phyloP scores from a whole-genome alignment of 2,888 invertebrate genomes.

The Hypomecis atomaria region DNA sequence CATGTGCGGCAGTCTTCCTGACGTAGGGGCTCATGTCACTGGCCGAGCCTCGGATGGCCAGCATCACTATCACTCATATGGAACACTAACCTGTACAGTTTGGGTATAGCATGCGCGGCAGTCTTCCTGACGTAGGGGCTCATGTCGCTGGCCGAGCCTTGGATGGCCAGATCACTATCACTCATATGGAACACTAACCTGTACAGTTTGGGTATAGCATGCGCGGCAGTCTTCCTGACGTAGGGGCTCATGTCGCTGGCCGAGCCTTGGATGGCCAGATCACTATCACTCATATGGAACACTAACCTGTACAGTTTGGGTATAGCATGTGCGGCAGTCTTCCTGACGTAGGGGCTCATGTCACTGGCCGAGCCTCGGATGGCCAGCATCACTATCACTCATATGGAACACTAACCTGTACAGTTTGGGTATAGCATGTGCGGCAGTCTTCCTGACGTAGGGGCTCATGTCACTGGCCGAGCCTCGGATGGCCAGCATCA shows the following conservation, averaged over 20 bases:
- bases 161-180: conserved; percentile 99
- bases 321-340: conserved; percentile 99
- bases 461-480: conserved; percentile 99
- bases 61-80: conserved; percentile 99
- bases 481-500: conserved; percentile 99
- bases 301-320: too few relatives aligned
- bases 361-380: conserved; percentile 98
- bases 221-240: conserved; percentile 99
- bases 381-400: conserved; percentile 99
- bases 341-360: conserved; percentile 99
- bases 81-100: too few relatives aligned
- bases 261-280: conserved; percentile 98
- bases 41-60: conserved; percentile 98
- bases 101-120: conserved; percentile 99
- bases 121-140: conserved; percentile 99
- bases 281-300: too few relatives aligned
- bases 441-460: conserved; percentile 99
- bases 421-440: conserved; percentile 99
- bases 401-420: too few relatives aligned
- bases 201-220: conserved; percentile 99
- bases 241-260: conserved; percentile 99
- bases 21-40: conserved; percentile 99
- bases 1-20: conserved; percentile 99
- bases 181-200: too few relatives aligned
- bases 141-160: conserved; percentile 99